Evolutionary conservation across 2,797 vertebrate species (phyloP).

Genomic region (Myotis planiceps): DNA sequence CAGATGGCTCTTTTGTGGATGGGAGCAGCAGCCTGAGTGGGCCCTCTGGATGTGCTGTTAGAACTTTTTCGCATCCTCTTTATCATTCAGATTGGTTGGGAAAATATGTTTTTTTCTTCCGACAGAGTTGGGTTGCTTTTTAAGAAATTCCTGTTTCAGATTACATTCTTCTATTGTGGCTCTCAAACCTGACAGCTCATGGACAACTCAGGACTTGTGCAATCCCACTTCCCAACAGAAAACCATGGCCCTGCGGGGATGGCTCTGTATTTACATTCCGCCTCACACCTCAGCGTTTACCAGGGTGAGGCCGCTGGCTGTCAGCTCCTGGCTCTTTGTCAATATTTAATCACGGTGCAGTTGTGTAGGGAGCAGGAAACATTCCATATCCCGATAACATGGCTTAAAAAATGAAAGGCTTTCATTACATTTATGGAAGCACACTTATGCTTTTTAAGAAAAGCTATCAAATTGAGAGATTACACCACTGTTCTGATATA

Average conservation of each 20-base stretch:
- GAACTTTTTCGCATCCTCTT: background rate
- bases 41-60: background rate
- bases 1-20: background rate
- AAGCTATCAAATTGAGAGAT: conserved; percentile 23
- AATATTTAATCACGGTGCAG: conserved; percentile 73
- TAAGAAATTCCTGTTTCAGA: conserved; percentile 52
- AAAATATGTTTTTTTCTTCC: conserved; percentile 57
- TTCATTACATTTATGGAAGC: conserved; percentile 44
- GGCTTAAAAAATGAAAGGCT: conserved; percentile 46
- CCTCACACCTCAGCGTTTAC: conserved; percentile 12
- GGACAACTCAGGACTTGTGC: background rate
- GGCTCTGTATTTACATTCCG: conserved; percentile 14
- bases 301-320: conserved; percentile 47
- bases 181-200: background rate
- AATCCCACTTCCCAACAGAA: background rate
- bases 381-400: conserved; percentile 42
- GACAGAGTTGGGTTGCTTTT: conserved; percentile 51
- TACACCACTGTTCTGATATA: background rate
- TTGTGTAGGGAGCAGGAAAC: conserved; percentile 45
- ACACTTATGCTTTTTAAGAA: background rate
- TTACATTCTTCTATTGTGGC: background rate
- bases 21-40: background rate
- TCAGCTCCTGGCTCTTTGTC: conserved; percentile 65
- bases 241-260: background rate
- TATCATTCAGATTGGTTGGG: conserved; percentile 41